Percentiles rank a stretch among this genome's conserved stretches.
phyloP scores from a whole-genome alignment of 2,113 vertebrate species.

The Chaenocephalus aceratus region DNA sequence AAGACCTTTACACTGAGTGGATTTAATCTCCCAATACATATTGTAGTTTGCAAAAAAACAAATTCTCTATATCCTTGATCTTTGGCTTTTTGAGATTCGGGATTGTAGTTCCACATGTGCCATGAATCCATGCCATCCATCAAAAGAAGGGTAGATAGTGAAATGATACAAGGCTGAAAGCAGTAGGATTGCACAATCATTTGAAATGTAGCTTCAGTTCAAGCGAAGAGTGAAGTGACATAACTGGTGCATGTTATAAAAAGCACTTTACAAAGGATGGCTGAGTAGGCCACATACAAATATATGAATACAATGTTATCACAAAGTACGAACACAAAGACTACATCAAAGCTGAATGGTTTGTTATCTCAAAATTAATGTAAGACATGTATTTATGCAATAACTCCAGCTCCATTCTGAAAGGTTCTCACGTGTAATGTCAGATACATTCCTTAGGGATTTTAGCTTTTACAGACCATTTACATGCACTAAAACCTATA shows the following conservation, averaged over 20 bases:
- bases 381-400: background rate
- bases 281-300: background rate
- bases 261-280: background rate
- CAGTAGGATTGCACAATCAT: background rate
- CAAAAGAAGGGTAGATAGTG: background rate
- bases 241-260: constrained; percentile 8
- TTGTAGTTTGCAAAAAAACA: background rate
- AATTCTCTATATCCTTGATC: background rate
- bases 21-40: background rate
- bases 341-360: background rate
- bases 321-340: background rate
- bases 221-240: constrained; percentile 9
- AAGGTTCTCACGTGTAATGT: too few species aligned
- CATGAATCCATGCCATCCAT: background rate
- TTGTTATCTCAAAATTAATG: background rate
- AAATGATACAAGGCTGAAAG: background rate
- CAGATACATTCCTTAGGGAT: too few species aligned
- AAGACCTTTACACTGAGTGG: constrained; percentile 13
- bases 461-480: too few species aligned
- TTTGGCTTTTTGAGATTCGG: background rate
- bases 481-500: too few species aligned
- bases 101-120: background rate
- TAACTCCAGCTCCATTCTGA: background rate
- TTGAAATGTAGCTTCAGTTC: background rate
- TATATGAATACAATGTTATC: background rate